phyloP scores from a whole-genome alignment of 2,113 vertebrate genomes.

The Mola mola region DNA sequence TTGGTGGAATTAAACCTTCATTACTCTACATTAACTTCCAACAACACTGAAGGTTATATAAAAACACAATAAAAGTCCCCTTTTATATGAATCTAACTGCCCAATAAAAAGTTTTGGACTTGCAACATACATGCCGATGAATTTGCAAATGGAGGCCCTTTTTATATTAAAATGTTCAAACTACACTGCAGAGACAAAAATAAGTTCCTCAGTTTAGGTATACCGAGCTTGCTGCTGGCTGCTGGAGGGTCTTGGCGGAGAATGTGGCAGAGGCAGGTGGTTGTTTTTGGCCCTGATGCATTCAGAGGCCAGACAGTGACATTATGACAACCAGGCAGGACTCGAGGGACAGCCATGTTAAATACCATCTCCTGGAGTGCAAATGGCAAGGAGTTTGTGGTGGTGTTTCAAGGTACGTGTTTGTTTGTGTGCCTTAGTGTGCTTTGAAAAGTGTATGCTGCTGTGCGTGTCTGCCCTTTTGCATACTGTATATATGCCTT shows the following conservation, averaged over 20 bases:
- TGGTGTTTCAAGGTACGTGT: slow-evolving; percentile 39
- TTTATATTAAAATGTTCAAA: slow-evolving; percentile 12
- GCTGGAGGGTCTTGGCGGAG: slow-evolving; percentile 41
- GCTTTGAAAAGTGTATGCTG: slow-evolving; percentile 27
- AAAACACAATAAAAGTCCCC: neutral
- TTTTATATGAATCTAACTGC: neutral
- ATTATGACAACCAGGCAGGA: slow-evolving; percentile 64
- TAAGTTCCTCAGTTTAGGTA: slow-evolving; percentile 45
- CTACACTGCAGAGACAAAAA: slow-evolving; percentile 21
- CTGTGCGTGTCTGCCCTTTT: slow-evolving; percentile 8
- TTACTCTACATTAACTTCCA: neutral
- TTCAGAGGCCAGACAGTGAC: slow-evolving; percentile 73
- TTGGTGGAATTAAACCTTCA: slow-evolving; percentile 14
- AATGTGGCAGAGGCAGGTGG: slow-evolving; percentile 35
- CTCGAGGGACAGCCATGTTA: slow-evolving; percentile 63
- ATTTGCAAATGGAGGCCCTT: slow-evolving; percentile 27
- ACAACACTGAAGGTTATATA: neutral
- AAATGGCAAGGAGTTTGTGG: slow-evolving; percentile 66
- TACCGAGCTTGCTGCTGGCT: slow-evolving; percentile 32
- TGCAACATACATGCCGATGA: neutral
- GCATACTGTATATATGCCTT: slow-evolving; percentile 21
- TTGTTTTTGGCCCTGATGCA: slow-evolving; percentile 64
- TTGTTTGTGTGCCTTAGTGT: slow-evolving; percentile 33
- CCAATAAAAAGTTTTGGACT: neutral
- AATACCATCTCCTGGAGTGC: slow-evolving; percentile 74